Percentiles rank a stretch among this genome's conserved stretches.
Evolutionary conservation across 1,140 invertebrate genomes (phyloP).

Genomic region (Sitophilus oryzae): DNA sequence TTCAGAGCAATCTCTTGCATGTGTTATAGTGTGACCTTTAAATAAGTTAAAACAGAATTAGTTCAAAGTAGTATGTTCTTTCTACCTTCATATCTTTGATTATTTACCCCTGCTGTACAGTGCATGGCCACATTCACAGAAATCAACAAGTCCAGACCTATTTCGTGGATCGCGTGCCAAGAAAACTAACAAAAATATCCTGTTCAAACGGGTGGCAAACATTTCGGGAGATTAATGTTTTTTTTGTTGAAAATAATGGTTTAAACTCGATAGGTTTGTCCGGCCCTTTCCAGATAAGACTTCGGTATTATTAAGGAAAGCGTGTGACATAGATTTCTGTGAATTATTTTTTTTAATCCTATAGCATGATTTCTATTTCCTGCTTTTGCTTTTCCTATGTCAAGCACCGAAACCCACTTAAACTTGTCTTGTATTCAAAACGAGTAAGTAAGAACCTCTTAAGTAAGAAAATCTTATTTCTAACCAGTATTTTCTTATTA

Average conservation of each 20-base stretch:
- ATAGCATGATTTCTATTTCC: neutral
- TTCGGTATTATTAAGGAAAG: too few species aligned
- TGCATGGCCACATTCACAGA: conserved; percentile 1
- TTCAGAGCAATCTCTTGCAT: too few species aligned
- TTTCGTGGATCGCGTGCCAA: neutral
- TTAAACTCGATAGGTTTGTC: too few species aligned
- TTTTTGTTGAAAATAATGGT: too few species aligned
- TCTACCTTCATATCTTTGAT: conserved; percentile 1
- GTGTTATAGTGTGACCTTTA: too few species aligned
- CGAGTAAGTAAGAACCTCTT: neutral
- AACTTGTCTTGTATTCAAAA: neutral
- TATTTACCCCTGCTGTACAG: neutral
- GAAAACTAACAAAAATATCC: neutral
- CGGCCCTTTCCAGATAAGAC: too few species aligned
- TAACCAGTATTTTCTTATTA: neutral
- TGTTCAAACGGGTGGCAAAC: too few species aligned
- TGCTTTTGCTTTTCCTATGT: conserved; percentile 4
- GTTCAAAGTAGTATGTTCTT: neutral
- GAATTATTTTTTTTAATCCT: too few species aligned
- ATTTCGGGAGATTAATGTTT: too few species aligned
- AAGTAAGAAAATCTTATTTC: neutral
- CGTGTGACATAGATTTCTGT: conserved; percentile 10
- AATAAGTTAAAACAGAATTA: too few species aligned
- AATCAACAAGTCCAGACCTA: neutral
- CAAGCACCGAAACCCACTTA: neutral